Conservation (phyloP, 2,888 invertebrate genomes). For the Clostera curtula region DNA sequence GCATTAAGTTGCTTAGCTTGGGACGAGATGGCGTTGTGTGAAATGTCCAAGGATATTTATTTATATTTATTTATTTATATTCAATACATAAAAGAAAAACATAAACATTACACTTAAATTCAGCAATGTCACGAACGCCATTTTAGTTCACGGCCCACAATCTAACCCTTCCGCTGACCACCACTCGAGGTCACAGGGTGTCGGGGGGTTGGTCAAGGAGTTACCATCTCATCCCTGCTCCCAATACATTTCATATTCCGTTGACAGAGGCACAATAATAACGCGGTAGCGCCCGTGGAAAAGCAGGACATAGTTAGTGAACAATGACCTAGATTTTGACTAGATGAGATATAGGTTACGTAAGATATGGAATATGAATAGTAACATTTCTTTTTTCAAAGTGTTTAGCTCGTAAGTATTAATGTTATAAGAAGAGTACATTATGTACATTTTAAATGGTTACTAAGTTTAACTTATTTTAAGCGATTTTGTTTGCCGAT, state of each 20-base stretch:
- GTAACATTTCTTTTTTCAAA: not conserved
- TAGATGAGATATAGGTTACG: conserved; percentile 31
- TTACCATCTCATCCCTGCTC: conserved; percentile 62
- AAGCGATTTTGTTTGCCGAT: no score
- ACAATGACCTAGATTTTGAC: conserved; percentile 22
- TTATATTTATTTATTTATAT: no score
- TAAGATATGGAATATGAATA: no score
- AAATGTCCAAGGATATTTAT: no score
- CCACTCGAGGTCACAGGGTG: conserved; percentile 49
- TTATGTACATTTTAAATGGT: no score
- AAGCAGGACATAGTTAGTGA: conserved; percentile 63
- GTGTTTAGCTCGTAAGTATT: no score
- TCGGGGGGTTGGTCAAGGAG: conserved; percentile 51
- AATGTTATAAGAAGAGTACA: no score
- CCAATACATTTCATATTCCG: conserved; percentile 76
- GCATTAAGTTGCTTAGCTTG: no score
- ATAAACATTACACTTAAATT: conserved; percentile 6
- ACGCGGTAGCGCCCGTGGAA: conserved; percentile 58
- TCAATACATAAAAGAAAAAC: no score
- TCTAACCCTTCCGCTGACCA: conserved; percentile 43
- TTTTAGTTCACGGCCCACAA: conserved; percentile 21
- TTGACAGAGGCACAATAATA: conserved; percentile 75
- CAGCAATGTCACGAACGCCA: conserved; percentile 29
- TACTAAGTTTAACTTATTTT: no score
- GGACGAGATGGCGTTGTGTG: no score